Percentiles rank a stretch among this genome's conserved stretches.
Evolutionary conservation across 1,140 invertebrate genomes (phyloP).

Genomic region (Nephila pilipes): DNA sequence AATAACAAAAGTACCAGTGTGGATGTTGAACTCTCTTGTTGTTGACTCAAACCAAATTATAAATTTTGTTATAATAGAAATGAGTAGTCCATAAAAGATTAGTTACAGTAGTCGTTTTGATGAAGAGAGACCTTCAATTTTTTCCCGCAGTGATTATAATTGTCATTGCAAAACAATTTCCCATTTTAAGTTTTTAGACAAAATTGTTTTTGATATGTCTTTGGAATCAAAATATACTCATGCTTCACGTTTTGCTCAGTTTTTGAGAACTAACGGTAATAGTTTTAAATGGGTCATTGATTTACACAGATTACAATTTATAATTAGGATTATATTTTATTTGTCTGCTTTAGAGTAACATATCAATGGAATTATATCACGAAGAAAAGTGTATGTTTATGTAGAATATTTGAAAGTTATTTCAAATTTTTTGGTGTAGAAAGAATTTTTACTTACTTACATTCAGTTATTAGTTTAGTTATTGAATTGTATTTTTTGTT

Average conservation of each 20-base stretch:
- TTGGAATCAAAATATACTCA: background rate
- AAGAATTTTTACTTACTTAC: no score
- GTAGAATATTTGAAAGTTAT: no score
- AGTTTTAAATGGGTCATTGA: no score
- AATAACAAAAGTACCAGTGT: background rate
- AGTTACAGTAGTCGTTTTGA: background rate
- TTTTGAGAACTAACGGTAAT: constrained; percentile 54
- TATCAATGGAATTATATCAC: no score
- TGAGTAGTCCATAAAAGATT: no score
- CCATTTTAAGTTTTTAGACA: background rate
- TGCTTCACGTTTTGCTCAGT: constrained; percentile 46
- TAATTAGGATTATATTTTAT: no score
- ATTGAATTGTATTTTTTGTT: no score
- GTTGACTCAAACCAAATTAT: background rate
- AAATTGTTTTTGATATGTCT: constrained; percentile 15
- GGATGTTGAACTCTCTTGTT: background rate
- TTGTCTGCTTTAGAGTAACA: no score
- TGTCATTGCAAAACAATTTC: background rate
- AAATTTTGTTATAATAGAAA: background rate
- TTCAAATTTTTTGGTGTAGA: no score
- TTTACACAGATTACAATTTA: no score
- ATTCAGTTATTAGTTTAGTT: no score
- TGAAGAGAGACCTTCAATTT: background rate
- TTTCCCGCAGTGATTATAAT: background rate
- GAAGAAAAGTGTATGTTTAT: no score